Evolutionary conservation across 2,797 vertebrate species (phyloP).

Genomic region (Clarias fuscus): DNA sequence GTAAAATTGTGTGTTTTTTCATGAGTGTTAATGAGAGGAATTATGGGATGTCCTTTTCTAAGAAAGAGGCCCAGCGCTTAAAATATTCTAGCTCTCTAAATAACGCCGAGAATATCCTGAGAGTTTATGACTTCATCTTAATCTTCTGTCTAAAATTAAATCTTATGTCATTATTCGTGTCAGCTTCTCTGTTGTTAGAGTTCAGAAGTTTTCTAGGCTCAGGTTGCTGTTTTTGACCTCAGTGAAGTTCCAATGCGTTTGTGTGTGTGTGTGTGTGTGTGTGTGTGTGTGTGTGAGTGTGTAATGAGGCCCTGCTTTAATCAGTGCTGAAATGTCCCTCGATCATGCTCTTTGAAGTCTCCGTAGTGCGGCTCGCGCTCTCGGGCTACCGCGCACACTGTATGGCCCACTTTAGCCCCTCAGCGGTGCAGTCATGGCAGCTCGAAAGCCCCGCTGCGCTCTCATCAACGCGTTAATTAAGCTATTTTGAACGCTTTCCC

Average conservation of each 20-base stretch:
- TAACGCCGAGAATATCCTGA: neutral
- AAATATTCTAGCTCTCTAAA: neutral
- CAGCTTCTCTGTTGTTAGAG: neutral
- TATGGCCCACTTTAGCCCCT: conserved; percentile 56
- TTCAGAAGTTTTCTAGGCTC: no score
- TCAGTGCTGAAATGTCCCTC: conserved; percentile 45
- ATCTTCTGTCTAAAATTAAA: no score
- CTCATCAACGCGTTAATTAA: conserved; percentile 54
- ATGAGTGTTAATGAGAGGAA: neutral
- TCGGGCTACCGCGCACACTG: conserved; percentile 29
- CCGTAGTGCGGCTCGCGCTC: conserved; percentile 13
- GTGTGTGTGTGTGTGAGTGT: conserved; percentile 20
- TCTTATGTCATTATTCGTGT: neutral
- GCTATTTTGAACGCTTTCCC: conserved; percentile 54
- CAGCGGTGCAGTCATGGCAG: conserved; percentile 42
- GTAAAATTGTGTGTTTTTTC: neutral
- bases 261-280: neutral
- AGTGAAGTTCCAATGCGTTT: conserved; percentile 3
- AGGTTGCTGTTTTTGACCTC: neutral
- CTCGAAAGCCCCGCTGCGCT: conserved; percentile 37
- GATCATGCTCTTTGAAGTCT: conserved; percentile 50
- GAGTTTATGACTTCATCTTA: neutral
- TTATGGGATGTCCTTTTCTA: neutral
- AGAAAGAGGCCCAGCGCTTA: neutral
- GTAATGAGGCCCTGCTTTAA: conserved; percentile 46